phyloP scores from a whole-genome alignment of 1,140 invertebrate genomes.

The Nixonia krombeini region DNA sequence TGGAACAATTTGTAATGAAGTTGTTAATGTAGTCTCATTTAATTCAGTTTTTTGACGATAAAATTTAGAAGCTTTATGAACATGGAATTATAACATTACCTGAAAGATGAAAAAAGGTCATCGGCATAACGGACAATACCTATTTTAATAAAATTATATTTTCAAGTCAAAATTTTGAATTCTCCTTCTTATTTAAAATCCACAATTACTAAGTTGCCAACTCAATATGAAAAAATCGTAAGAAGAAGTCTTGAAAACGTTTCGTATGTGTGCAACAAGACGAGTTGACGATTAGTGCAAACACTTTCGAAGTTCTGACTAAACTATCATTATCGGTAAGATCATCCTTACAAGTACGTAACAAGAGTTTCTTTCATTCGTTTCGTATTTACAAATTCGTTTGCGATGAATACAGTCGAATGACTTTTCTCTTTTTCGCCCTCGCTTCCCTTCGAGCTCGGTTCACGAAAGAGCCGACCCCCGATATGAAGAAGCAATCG shows the following conservation, averaged over 20 bases:
- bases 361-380: slow-evolving; percentile 59
- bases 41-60: no score
- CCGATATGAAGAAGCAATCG: neutral
- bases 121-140: no score
- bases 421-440: slow-evolving; percentile 19
- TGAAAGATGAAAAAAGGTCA: no score
- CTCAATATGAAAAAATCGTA: slow-evolving; percentile 12
- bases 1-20: no score
- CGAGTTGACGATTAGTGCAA: slow-evolving; percentile 24
- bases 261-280: neutral
- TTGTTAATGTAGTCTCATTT: no score
- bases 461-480: no score
- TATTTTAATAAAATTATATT: no score
- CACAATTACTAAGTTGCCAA: slow-evolving; percentile 13
- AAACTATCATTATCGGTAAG: slow-evolving; percentile 40
- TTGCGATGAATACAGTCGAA: slow-evolving; percentile 34
- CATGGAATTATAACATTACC: no score
- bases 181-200: no score
- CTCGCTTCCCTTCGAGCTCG: slow-evolving; percentile 20
- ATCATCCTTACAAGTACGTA: slow-evolving; percentile 57
- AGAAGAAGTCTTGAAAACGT: slow-evolving; percentile 7
- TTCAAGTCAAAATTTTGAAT: no score
- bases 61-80: no score
- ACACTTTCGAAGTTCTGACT: slow-evolving; percentile 43
- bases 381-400: slow-evolving; percentile 56